These are phyloP conservation scores for Halictus ligatus DNA, from an alignment of 2,888 invertebrate genomes.

Conservation along the genomic window DNA sequence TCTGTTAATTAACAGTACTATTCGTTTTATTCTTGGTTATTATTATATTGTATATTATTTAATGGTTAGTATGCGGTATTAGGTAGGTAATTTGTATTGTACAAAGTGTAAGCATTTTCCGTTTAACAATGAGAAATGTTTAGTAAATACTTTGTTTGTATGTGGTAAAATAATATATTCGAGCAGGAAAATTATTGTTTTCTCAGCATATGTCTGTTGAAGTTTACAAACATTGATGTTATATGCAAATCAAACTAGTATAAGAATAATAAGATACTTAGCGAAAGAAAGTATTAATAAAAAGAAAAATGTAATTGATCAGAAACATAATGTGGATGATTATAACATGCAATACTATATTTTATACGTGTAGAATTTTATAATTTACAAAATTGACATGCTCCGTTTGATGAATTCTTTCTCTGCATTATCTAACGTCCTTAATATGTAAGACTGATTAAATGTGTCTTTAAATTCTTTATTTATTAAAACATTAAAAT, in stretches of 20 bases:
- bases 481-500: slow-evolving; percentile 34
- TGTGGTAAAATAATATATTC: slow-evolving; percentile 12
- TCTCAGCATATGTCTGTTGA: neutral
- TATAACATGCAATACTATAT: slow-evolving; percentile 19
- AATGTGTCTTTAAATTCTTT: slow-evolving; percentile 14
- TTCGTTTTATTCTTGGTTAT: neutral
- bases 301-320: neutral
- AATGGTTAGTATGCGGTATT: slow-evolving; percentile 1
- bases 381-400: slow-evolving; percentile 35
- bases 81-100: slow-evolving; percentile 21
- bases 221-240: neutral
- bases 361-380: slow-evolving; percentile 7
- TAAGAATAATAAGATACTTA: neutral
- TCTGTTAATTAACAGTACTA: neutral
- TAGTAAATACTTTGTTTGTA: neutral
- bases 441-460: slow-evolving; percentile 44
- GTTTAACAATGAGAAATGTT: neutral
- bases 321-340: slow-evolving; percentile 20
- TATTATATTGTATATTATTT: slow-evolving; percentile 29
- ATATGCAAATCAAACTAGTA: neutral
- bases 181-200: slow-evolving; percentile 10
- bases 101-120: neutral
- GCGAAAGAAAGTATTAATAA: neutral
- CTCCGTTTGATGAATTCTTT: neutral
- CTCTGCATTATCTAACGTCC: slow-evolving; percentile 13